Evolutionary conservation across 2,888 invertebrate species (phyloP), one percentile per base, ranked within the genome.

Genomic region (Diabrotica balteata): DNA sequence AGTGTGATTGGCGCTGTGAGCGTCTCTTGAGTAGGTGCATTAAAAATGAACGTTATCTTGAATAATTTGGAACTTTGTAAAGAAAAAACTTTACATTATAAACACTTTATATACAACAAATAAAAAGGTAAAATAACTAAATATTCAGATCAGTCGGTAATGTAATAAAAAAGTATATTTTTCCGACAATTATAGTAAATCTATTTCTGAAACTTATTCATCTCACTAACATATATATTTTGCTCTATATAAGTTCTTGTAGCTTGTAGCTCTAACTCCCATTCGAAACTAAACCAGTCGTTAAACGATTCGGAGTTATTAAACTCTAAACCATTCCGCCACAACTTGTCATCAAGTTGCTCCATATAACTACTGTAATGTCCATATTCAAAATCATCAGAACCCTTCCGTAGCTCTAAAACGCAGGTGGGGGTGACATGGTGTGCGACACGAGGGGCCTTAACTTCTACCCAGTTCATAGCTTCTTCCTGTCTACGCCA

Each of bases 201-300:
- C 5, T 32, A 32, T 32, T 72, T 64, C 49, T 75, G 72, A 72
- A 73, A 79, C 59, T 74, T 73, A 57, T 71, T 76, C 82, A 83
- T 82, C 77, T 83, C 83, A 43, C 79, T 73, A 3, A 82, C 59
- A 73, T 82, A 84, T 69, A 84, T 77, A 74, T 82, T 81, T 72
- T 83, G 82, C 68, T 82, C 82, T 2, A 84, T 76, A 75, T 79
- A 84, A 71, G 80, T 78, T 60, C 82, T 75, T 22, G 83, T 77
- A 6, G 73, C 67, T 47, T 71, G 68, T n/a, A 84, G 70, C 62
- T 82, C 79, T n/a, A 73, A 66, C 69, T 82, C 81, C 83, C 83
- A 84, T 22, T 81, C 71, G 47, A 80, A 70, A 53, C 63, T 67
- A 69, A 79, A 84, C 80, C 79, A 82, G n/a, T 72, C 63, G 59